Conservation (phyloP, 2,113 vertebrate species). For the Melospiza georgiana region DNA sequence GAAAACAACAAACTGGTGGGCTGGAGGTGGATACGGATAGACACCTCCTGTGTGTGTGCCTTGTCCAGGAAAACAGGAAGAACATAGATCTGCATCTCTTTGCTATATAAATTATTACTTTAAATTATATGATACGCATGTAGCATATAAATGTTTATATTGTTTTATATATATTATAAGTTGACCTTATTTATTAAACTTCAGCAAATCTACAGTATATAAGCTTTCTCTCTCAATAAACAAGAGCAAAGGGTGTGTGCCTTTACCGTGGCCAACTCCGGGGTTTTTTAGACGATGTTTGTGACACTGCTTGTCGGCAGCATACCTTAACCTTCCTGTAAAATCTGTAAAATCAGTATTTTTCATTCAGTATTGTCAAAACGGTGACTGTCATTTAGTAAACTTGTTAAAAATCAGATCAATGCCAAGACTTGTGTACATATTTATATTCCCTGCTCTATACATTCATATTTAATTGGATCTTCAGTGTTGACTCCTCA, state of each 20-base stretch:
- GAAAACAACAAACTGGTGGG: conserved; percentile 81
- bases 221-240: conserved; percentile 83
- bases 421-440: conserved; percentile 72
- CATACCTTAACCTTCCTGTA: conserved; percentile 64
- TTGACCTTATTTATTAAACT: conserved; percentile 99
- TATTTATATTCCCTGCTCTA: conserved; percentile 32
- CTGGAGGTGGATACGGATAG: conserved; percentile 98
- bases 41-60: conserved; percentile 96
- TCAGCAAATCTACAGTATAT: conserved; percentile 80
- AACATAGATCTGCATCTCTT: conserved; percentile 80
- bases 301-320: conserved; percentile 46
- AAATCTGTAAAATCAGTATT: conserved; percentile 78
- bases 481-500: background rate
- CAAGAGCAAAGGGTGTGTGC: conserved; percentile 76
- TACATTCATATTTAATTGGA: conserved; percentile 14
- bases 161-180: conserved; percentile 92
- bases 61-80: conserved; percentile 92
- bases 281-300: conserved; percentile 64
- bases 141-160: conserved; percentile 98
- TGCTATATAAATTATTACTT: conserved; percentile 98
- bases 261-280: conserved; percentile 68
- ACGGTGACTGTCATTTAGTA: conserved; percentile 74
- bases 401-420: conserved; percentile 74
- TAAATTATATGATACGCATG: conserved; percentile 99
- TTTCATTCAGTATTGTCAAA: conserved; percentile 80